Base-by-base conservation (phyloP, 1,140 invertebrate species). In the Platorchestia sp. region DNA sequence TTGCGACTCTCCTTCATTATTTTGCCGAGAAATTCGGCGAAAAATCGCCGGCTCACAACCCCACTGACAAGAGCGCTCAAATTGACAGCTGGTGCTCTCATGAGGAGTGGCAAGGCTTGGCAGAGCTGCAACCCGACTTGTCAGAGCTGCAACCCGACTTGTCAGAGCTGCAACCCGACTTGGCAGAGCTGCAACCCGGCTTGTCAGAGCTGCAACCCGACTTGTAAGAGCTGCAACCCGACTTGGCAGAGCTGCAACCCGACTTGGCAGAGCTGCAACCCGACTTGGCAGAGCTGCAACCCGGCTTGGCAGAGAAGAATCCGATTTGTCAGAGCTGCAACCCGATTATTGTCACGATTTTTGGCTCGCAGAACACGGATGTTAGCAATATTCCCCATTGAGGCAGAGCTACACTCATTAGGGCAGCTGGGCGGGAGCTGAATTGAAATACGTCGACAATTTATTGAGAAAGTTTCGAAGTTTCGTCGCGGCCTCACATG, bases 1-100 rank as follows among this genome's bases (percentile, higher is more conserved):
- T 42, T 89, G 87, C 59, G 59, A 75, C 59, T 75, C 59, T 75
- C 59, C 59, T 75, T 75, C 59, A 75, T 75, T 75, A 75, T 75
- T 75, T 75, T 75, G 36, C 59, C 36, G 59, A 75, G 59, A 75
- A 75, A 75, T 75, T 75, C 59, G 59, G 59, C 59, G 59, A 75
- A 75, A 75, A 75, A 22, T 75, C 59, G 59, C 59, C 1, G 59
- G 14, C 59, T 75, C 59, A 75, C 59, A 75, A 75, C 59, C 36
- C 59, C 59, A 75, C 59, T 75, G 59, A 75, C 59, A 75, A 19
- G 59, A 36, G 59, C 10, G 7, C 27, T 36, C 27, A 75, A 75
- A 75, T 75, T 75, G 59, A 75, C 59, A 75, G 7, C 59, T 75
- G 59, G 59, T 14, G 59, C 59, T 75, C 59, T 75, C 14, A 75